phyloP scores from a whole-genome alignment of 2,797 vertebrate species.

The Lithobates sylvaticus region DNA sequence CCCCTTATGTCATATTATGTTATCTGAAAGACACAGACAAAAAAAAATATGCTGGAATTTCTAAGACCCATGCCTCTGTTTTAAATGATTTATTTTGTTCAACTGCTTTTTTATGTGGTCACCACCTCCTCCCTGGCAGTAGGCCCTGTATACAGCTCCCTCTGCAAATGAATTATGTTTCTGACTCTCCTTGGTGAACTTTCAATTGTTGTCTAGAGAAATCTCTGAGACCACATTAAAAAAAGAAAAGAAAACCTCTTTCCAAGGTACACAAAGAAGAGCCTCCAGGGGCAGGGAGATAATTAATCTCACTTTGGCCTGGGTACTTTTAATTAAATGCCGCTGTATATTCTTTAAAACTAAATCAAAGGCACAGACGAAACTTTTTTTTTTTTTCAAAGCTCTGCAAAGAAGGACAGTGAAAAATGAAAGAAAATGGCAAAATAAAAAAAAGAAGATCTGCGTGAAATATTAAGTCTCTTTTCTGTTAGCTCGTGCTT shows the following conservation, averaged over 20 bases:
- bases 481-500: constrained; percentile 28
- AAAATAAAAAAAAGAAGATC: constrained; percentile 44
- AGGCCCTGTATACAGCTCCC: constrained; percentile 17
- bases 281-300: constrained; percentile 61
- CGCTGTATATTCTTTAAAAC: constrained; percentile 62
- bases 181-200: constrained; percentile 55
- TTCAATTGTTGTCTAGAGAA: constrained; percentile 64
- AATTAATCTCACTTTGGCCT: constrained; percentile 63
- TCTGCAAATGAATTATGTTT: constrained; percentile 57
- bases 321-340: constrained; percentile 63
- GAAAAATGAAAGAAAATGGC: constrained; percentile 61
- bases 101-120: constrained; percentile 46
- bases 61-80: constrained; percentile 1
- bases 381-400: constrained; percentile 51
- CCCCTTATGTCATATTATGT: too few relatives aligned
- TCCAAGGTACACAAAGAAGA: constrained; percentile 62
- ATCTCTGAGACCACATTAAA: constrained; percentile 62
- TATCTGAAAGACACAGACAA: too few relatives aligned
- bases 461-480: constrained; percentile 54
- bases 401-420: constrained; percentile 56
- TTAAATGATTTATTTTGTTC: constrained; percentile 56
- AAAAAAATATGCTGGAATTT: too few relatives aligned
- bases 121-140: constrained; percentile 46
- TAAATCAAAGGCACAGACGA: constrained; percentile 59
- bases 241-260: constrained; percentile 62